phyloP scores from a whole-genome alignment of 2,113 vertebrate species.

The Indicator maculatus region DNA sequence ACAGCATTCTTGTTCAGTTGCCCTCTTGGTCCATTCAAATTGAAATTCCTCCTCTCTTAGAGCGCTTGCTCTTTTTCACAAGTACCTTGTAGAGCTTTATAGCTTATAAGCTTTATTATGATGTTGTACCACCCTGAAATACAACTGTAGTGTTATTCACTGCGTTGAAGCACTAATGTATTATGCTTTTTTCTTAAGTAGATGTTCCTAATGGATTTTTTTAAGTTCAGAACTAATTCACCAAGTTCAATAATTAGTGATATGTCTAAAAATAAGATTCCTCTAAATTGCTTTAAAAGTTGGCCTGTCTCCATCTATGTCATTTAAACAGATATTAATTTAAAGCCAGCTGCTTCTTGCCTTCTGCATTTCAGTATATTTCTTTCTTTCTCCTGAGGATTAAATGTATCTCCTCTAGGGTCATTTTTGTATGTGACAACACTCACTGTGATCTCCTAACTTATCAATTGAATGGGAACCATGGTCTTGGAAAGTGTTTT shows the following conservation, averaged over 20 bases:
- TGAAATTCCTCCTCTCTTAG: background rate
- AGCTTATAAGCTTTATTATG: background rate
- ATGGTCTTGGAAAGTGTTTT: background rate
- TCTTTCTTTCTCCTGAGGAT: constrained; percentile 2
- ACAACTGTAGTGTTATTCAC: background rate
- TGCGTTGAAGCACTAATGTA: background rate
- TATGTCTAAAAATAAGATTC: constrained; percentile 21
- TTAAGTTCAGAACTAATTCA: background rate
- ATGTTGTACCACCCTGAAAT: background rate
- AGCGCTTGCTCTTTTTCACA: background rate
- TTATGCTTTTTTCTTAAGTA: background rate
- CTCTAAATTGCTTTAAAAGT: constrained; percentile 13
- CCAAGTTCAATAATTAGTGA: constrained; percentile 4
- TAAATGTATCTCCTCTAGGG: constrained; percentile 7
- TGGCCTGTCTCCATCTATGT: background rate
- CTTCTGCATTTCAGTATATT: constrained; percentile 27
- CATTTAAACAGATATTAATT: constrained; percentile 37
- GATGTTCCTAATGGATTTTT: constrained; percentile 9
- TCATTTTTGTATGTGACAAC: constrained; percentile 36
- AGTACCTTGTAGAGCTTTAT: constrained; percentile 1
- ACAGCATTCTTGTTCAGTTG: background rate
- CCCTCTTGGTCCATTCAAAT: background rate
- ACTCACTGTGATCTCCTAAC: constrained; percentile 25
- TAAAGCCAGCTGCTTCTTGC: constrained; percentile 26
- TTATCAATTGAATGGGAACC: constrained; percentile 30